These are phyloP conservation scores for Petaurus breviceps DNA, from an alignment of 2,113 vertebrate species.

Conservation along the genomic window DNA sequence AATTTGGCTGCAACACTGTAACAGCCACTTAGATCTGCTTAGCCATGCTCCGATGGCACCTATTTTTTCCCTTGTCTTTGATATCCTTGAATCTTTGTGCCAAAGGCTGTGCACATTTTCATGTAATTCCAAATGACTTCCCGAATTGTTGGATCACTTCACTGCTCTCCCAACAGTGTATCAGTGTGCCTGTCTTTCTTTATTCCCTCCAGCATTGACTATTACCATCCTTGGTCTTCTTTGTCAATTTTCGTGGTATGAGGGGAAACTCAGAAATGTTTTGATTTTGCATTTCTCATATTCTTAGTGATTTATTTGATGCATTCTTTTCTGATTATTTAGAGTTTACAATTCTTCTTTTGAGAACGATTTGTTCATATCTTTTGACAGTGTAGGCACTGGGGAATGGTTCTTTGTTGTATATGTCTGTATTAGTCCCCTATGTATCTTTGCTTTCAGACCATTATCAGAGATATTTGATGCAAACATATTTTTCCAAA, in stretches of 20 bases:
- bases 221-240: neutral
- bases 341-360: neutral
- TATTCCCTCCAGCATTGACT: neutral
- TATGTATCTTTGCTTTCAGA: neutral
- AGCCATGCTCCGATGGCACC: neutral
- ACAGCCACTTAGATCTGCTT: neutral
- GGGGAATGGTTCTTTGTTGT: neutral
- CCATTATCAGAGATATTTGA: neutral
- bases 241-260: neutral
- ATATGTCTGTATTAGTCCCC: neutral
- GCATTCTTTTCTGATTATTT: neutral
- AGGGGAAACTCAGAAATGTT: neutral
- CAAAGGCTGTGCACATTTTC: neutral
- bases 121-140: neutral
- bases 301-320: neutral
- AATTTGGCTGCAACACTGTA: neutral
- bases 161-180: neutral
- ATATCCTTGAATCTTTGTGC: too few species aligned
- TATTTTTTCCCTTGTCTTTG: neutral
- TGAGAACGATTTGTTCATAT: neutral
- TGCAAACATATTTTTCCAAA: conserved; percentile 1
- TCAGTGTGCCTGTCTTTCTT: neutral
- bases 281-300: conserved; percentile 2
- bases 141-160: neutral
- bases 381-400: neutral